phyloP scores from a whole-genome alignment of 2,888 invertebrate species.

The Scaptomyza cyrtandrae region DNA sequence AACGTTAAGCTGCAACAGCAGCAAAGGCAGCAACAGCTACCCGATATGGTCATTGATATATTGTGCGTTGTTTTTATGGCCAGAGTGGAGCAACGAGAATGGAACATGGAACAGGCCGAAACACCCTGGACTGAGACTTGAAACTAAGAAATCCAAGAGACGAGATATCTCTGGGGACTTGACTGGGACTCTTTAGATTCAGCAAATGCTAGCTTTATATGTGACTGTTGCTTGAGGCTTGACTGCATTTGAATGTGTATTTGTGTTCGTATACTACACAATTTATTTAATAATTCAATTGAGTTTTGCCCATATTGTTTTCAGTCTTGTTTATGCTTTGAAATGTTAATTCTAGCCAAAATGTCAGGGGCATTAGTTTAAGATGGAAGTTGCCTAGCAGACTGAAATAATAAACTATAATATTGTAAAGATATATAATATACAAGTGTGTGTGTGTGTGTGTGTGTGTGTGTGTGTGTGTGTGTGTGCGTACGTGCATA shows the following conservation, averaged over 20 bases:
- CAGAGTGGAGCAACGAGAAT: constrained; percentile 14
- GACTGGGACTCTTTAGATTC: constrained; percentile 24
- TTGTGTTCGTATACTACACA: constrained; percentile 33
- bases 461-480: no score
- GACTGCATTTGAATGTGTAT: constrained; percentile 21
- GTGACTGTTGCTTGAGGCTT: neutral
- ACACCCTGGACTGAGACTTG: constrained; percentile 11
- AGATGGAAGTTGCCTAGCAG: neutral
- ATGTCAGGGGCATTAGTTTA: constrained; percentile 5
- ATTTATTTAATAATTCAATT: constrained; percentile 77
- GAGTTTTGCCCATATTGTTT: constrained; percentile 45
- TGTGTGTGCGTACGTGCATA: no score
- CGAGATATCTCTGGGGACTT: constrained; percentile 31
- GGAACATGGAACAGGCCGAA: neutral
- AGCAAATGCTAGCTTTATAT: neutral
- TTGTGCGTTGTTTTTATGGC: constrained; percentile 62
- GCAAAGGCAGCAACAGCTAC: constrained; percentile 48
- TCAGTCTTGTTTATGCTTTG: constrained; percentile 52
- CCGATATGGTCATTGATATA: constrained; percentile 77
- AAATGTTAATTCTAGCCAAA: constrained; percentile 46
- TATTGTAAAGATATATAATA: no score
- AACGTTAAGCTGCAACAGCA: constrained; percentile 52
- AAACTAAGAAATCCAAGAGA: constrained; percentile 10
- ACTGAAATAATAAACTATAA: no score
- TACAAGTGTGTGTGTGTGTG: no score